A percentile compares a stretch with the other conserved stretches of the same genome.
phyloP scores from a whole-genome alignment of 2,797 vertebrate species.

The Muscicapa striata region DNA sequence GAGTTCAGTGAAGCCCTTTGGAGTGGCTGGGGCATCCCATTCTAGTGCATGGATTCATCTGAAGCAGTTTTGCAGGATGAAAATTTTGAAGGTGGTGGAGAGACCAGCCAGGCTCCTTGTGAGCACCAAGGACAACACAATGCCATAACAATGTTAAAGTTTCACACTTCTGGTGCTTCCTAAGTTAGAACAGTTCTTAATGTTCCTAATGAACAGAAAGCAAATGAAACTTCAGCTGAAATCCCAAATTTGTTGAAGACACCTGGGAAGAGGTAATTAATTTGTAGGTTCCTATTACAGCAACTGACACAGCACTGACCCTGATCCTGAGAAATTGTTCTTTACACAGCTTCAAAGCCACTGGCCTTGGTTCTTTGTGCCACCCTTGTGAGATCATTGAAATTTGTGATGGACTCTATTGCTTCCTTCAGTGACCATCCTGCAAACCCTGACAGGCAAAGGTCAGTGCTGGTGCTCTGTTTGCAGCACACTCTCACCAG shows the following conservation, averaged over 20 bases:
- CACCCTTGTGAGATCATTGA: background rate
- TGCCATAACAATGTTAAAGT: background rate
- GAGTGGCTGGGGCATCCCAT: background rate
- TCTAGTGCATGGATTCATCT: background rate
- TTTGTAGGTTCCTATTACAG: background rate
- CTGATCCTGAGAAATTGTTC: background rate
- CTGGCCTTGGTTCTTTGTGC: background rate
- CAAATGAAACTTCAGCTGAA: background rate
- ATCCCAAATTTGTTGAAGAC: background rate
- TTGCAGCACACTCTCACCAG: background rate
- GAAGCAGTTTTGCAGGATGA: background rate
- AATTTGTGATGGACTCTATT: background rate
- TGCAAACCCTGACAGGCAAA: background rate
- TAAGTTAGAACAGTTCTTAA: background rate
- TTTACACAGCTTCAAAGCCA: background rate
- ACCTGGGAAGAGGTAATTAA: rapidly evolving
- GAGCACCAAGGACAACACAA: background rate
- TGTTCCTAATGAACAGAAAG: background rate
- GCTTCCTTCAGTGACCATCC: background rate
- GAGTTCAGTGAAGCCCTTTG: background rate
- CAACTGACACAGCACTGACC: background rate
- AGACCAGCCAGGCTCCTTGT: background rate
- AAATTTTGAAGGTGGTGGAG: background rate
- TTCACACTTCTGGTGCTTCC: background rate
- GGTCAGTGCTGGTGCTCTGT: background rate